A percentile compares a stretch with the other conserved stretches of the same genome.
These are phyloP conservation scores for Cetonia aurata DNA, from an alignment of 2,888 invertebrate species.

Conservation along the genomic window DNA sequence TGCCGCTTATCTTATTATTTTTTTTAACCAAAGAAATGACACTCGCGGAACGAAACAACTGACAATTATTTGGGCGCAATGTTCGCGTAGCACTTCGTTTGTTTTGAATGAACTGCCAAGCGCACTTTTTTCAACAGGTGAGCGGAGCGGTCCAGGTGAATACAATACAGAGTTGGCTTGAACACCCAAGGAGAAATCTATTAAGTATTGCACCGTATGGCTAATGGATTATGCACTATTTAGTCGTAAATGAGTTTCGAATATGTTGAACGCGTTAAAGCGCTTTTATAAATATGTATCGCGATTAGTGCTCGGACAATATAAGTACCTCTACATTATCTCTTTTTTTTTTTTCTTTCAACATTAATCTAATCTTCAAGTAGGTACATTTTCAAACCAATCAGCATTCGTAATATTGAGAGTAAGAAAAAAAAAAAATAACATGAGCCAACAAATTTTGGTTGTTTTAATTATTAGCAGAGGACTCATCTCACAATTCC, in stretches of 20 bases:
- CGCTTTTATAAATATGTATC: neutral
- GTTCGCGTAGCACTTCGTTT: conserved; percentile 21
- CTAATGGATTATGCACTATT: conserved; percentile 12
- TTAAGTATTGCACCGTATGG: conserved; percentile 12
- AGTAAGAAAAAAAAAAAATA: too few species aligned
- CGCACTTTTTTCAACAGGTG: conserved; percentile 38
- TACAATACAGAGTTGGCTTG: conserved; percentile 11
- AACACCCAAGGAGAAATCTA: conserved; percentile 35
- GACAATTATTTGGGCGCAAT: conserved; percentile 23
- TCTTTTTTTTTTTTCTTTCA: neutral
- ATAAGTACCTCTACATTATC: neutral
- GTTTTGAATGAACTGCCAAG: conserved; percentile 20
- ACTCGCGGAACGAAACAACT: conserved; percentile 10
- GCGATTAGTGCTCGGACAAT: neutral
- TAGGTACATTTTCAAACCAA: neutral
- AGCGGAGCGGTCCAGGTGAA: conserved; percentile 29
- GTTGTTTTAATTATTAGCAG: too few species aligned
- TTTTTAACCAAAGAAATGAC: neutral
- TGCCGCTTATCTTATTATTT: too few species aligned
- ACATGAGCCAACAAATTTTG: too few species aligned
- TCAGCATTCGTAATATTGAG: too few species aligned
- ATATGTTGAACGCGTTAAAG: neutral
- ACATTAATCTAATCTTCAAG: conserved; percentile 2
- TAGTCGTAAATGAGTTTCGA: neutral
- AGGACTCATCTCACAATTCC: too few species aligned